Evolutionary conservation across 2,113 vertebrate genomes (phyloP).

Genomic region (Eulacestoma nigropectus): DNA sequence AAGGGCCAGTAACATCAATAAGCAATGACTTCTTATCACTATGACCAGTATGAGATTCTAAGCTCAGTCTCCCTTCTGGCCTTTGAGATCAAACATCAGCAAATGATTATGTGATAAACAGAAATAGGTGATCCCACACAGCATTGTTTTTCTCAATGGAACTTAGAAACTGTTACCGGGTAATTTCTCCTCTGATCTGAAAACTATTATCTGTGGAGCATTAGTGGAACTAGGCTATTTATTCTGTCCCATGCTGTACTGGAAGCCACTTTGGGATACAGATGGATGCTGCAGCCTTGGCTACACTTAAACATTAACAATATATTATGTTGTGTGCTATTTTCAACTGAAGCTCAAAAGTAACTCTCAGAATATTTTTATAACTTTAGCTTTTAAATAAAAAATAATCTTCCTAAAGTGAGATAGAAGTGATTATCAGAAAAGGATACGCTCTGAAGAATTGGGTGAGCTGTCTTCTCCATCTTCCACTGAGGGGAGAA

Average conservation of each 20-base stretch:
- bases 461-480: neutral
- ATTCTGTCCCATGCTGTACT: neutral
- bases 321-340: neutral
- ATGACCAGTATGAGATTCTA: neutral
- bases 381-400: neutral
- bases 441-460: neutral
- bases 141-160: neutral
- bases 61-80: neutral
- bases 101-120: neutral
- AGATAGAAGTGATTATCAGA: neutral
- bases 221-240: neutral
- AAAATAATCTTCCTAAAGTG: neutral
- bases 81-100: neutral
- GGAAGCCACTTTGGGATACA: neutral
- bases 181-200: neutral
- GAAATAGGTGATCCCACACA: neutral
- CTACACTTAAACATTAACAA: neutral
- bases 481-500: neutral
- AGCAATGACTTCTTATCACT: conserved; percentile 2
- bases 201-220: neutral
- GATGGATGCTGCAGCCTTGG: neutral
- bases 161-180: neutral
- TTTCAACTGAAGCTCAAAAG: neutral
- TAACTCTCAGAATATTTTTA: neutral
- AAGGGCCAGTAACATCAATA: conserved; percentile 3